Conservation (phyloP, 37 sponge, comb jelly and placozoan species). For the Oopsacas minuta region DNA sequence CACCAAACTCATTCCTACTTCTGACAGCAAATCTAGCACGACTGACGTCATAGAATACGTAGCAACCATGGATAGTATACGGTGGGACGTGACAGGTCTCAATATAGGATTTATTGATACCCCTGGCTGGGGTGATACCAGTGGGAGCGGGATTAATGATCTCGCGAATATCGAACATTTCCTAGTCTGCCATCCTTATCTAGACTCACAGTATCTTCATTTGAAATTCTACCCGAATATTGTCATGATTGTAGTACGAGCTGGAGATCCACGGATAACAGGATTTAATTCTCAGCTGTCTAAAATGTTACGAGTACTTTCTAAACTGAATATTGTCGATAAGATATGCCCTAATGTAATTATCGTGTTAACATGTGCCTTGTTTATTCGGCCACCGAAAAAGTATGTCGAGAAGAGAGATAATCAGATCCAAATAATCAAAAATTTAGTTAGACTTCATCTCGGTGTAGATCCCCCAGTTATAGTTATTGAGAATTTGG, state of each 20-base stretch:
- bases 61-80: background rate
- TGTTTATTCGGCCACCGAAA: background rate
- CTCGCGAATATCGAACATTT: conserved; percentile 6
- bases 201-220: background rate
- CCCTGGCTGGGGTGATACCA: background rate
- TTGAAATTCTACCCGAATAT: background rate
- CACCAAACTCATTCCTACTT: background rate
- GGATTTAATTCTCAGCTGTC: conserved; percentile 5
- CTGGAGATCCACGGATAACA: background rate
- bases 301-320: background rate
- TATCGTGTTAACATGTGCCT: background rate
- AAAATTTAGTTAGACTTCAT: background rate
- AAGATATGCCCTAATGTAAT: background rate
- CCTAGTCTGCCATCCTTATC: background rate
- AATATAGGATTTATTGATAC: conserved; percentile 5
- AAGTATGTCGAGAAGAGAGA: conserved; percentile 14
- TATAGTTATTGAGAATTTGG: background rate
- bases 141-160: background rate
- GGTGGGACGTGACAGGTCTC: background rate
- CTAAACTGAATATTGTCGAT: background rate
- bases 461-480: background rate
- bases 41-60: background rate
- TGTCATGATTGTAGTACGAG: background rate
- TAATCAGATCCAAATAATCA: background rate
- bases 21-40: background rate